Evolutionary conservation across 2,113 vertebrate genomes (phyloP).

Genomic region (Connochaetes taurinus): DNA sequence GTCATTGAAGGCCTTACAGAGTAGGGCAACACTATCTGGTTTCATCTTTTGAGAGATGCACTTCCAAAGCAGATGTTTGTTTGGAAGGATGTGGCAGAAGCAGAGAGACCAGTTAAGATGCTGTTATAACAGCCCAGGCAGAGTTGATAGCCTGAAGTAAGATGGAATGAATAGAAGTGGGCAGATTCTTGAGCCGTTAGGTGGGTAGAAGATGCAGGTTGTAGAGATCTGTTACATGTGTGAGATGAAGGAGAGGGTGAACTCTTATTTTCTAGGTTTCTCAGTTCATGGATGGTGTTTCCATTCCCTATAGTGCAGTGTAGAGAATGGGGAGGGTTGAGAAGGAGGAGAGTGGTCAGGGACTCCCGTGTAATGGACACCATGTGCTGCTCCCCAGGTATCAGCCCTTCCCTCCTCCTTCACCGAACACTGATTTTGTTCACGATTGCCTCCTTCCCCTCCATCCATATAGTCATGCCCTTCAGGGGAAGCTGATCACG

Average conservation of each 20-base stretch:
- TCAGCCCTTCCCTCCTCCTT: not conserved
- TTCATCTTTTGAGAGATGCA: not conserved
- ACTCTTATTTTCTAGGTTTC: not conserved
- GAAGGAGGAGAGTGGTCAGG: not conserved
- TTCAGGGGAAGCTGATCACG: not conserved
- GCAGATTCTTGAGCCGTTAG: not conserved
- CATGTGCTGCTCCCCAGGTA: not conserved
- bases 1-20: not conserved
- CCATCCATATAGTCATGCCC: not conserved
- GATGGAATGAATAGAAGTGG: not conserved
- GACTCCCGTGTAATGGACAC: rapidly evolving
- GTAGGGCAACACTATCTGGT: not conserved
- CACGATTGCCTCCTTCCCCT: not conserved
- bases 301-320: rapidly evolving
- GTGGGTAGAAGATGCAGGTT: not conserved
- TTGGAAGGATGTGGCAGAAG: not conserved
- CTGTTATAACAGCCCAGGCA: not conserved
- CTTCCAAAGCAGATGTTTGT: not conserved
- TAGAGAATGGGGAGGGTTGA: not conserved
- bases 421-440: not conserved
- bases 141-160: not conserved
- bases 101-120: not conserved
- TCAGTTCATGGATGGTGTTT: not conserved
- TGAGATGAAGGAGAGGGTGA: not conserved
- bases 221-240: not conserved